A percentile compares a stretch with the other conserved stretches of the same genome.
Conservation (phyloP, 2,113 vertebrate species). For the Microtus montanus region DNA sequence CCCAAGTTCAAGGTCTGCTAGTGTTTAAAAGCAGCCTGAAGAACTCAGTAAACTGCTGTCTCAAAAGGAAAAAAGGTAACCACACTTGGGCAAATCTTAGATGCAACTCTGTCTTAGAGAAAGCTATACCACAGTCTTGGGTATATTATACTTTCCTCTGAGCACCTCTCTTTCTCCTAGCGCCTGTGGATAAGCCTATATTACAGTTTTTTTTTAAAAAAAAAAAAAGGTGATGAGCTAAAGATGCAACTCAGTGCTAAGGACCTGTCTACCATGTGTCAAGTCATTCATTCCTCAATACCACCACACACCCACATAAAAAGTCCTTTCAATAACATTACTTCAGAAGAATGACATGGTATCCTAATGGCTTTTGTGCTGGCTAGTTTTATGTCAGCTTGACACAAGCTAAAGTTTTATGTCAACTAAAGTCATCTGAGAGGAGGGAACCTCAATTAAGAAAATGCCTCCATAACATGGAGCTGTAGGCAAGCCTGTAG, state of each 20-base stretch:
- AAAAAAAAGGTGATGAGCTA: too few species aligned
- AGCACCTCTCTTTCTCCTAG: not conserved
- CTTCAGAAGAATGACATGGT: not conserved
- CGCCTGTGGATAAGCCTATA: not conserved
- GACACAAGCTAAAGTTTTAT: not conserved
- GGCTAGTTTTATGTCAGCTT: not conserved
- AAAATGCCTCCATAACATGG: not conserved
- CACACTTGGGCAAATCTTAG: not conserved
- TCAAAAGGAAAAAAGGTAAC: not conserved
- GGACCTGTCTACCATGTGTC: not conserved
- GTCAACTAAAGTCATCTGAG: not conserved
- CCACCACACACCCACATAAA: too few species aligned
- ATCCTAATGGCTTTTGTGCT: not conserved
- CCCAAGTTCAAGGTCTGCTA: not conserved
- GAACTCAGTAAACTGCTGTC: not conserved
- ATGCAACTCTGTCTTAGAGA: not conserved
- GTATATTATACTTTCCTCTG: not conserved
- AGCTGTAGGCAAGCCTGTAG: not conserved
- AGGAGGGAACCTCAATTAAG: not conserved
- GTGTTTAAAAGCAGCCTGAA: not conserved
- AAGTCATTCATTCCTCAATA: not conserved
- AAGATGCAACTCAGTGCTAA: not conserved
- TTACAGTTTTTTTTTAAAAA: not conserved
- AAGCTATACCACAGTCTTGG: not conserved
- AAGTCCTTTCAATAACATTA: not conserved